Conservation (phyloP, 2,888 invertebrate species). For the Caprella mutica region DNA sequence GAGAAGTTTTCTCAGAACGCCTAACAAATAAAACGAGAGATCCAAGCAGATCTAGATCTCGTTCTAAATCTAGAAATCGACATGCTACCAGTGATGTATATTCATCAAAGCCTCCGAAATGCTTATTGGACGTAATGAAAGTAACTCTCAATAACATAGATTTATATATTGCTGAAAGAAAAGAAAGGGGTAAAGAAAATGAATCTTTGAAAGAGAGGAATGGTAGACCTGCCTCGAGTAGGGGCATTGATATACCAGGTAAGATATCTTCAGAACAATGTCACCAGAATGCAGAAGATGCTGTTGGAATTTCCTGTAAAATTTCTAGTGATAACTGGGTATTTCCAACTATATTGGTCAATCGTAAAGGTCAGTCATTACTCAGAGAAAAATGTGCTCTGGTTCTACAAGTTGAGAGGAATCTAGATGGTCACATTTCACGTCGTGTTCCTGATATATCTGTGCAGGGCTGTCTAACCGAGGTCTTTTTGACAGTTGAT, state of each 20-base stretch:
- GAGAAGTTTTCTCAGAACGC: constrained; percentile 3
- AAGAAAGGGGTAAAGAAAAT: not conserved
- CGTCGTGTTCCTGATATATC: constrained; percentile 63
- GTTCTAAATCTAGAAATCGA: not conserved
- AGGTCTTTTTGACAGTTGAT: constrained; percentile 69
- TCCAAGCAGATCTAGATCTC: not conserved
- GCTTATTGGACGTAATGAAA: constrained; percentile 61
- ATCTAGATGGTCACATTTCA: constrained; percentile 50
- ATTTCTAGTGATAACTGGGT: constrained; percentile 36
- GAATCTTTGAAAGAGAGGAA: too few species aligned
- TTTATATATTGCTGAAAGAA: constrained; percentile 41
- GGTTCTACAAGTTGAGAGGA: constrained; percentile 66
- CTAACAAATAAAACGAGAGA: not conserved
- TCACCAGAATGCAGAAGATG: constrained; percentile 38
- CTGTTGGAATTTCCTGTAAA: constrained; percentile 23
- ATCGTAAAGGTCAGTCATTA: constrained; percentile 53
- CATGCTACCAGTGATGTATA: not conserved
- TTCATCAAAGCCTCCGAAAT: constrained; percentile 37
- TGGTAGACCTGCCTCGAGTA: too few species aligned
- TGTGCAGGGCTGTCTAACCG: constrained; percentile 70
- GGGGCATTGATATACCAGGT: too few species aligned
- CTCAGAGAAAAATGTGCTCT: constrained; percentile 72
- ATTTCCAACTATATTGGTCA: constrained; percentile 47
- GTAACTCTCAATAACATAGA: constrained; percentile 64
- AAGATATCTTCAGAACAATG: too few species aligned